Percentiles rank a stretch among this genome's conserved stretches.
Conservation (phyloP, 2,113 vertebrate genomes). For the Lagenorhynchus albirostris region DNA sequence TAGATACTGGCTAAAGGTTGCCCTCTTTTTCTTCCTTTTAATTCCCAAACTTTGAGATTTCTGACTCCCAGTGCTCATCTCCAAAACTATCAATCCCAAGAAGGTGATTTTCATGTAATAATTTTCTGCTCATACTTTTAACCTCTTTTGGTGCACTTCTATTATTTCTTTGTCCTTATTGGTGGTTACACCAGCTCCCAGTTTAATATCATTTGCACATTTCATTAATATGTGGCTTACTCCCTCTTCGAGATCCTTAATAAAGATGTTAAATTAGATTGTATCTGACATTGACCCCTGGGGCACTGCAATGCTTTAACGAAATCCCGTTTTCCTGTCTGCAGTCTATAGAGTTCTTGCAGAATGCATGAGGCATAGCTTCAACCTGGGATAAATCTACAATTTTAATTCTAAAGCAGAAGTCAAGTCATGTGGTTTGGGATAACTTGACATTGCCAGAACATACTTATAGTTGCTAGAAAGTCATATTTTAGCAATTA, state of each 20-base stretch:
- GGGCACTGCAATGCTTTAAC: slow-evolving; percentile 57
- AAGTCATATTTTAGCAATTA: slow-evolving; percentile 81
- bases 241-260: slow-evolving; percentile 87
- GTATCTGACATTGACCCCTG: slow-evolving; percentile 83
- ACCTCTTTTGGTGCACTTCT: slow-evolving; percentile 75
- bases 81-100: slow-evolving; percentile 55
- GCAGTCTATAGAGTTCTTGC: background rate
- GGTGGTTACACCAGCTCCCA: slow-evolving; percentile 85
- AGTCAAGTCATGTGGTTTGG: slow-evolving; percentile 70
- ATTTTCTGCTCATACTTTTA: slow-evolving; percentile 76
- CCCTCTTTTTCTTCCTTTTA: slow-evolving; percentile 49
- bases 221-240: slow-evolving; percentile 86
- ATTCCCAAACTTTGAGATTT: slow-evolving; percentile 65
- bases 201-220: slow-evolving; percentile 87
- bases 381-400: slow-evolving; percentile 70
- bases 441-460: slow-evolving; percentile 67
- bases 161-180: slow-evolving; percentile 82
- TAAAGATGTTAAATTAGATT: slow-evolving; percentile 89
- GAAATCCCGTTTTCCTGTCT: slow-evolving; percentile 51
- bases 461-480: slow-evolving; percentile 62
- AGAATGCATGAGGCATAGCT: background rate
- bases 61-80: slow-evolving; percentile 67
- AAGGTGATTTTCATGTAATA: slow-evolving; percentile 72
- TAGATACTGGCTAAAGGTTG: background rate
- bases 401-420: slow-evolving; percentile 70